phyloP scores from a whole-genome alignment of 2,888 invertebrate species.

The Drosophila colorata region DNA sequence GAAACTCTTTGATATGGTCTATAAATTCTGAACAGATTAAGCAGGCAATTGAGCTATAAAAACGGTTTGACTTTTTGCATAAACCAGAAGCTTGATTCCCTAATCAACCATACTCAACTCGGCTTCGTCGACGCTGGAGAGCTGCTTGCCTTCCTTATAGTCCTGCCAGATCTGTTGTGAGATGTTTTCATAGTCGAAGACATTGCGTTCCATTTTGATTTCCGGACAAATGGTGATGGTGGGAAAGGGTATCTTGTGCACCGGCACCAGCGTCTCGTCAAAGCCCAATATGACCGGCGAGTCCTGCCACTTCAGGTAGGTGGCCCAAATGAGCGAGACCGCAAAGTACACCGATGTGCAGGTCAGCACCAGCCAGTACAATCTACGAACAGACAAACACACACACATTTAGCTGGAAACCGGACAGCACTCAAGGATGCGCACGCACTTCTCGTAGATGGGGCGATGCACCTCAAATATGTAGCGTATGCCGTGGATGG shows the following conservation, averaged over 20 bases:
- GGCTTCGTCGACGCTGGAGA: slow-evolving; percentile 39
- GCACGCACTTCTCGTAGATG: slow-evolving; percentile 80
- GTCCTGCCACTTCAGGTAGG: slow-evolving; percentile 82
- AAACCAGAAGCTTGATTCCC: no score
- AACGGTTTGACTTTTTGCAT: background rate
- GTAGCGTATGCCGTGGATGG: slow-evolving; percentile 84
- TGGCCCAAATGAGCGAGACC: slow-evolving; percentile 80
- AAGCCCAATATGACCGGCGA: slow-evolving; percentile 83
- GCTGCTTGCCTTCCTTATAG: slow-evolving; percentile 45
- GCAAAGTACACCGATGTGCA: slow-evolving; percentile 81
- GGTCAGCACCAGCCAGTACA: slow-evolving; percentile 81
- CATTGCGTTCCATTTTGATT: slow-evolving; percentile 82
- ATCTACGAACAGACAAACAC: slow-evolving; percentile 48
- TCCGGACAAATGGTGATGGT: slow-evolving; percentile 84
- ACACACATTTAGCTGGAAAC: background rate
- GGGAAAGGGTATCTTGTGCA: slow-evolving; percentile 83
- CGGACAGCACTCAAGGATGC: background rate
- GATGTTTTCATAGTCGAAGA: slow-evolving; percentile 78
- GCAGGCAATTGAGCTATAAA: background rate
- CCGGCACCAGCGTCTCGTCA: slow-evolving; percentile 83
- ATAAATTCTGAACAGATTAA: background rate
- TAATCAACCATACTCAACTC: slow-evolving; percentile 66
- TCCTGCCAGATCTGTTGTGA: slow-evolving; percentile 67
- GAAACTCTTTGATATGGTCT: no score
- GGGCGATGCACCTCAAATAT: slow-evolving; percentile 83